phyloP scores from a whole-genome alignment of 2,888 invertebrate species.

The Parnassius smintheus region DNA sequence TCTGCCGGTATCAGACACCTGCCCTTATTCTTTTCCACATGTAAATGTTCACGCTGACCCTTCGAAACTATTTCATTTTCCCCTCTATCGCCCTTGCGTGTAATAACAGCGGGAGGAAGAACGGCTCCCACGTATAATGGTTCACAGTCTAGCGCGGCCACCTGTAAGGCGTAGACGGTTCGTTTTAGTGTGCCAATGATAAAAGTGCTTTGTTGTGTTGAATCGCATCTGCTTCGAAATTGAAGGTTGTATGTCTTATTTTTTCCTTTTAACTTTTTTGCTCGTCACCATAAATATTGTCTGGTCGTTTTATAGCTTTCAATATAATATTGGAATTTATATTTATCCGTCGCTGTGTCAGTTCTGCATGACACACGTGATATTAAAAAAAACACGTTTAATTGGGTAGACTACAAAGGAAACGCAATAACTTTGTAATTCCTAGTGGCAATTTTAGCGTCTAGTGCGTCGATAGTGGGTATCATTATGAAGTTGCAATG shows the following conservation, averaged over 20 bases:
- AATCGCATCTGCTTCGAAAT: slow-evolving; percentile 45
- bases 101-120: slow-evolving; percentile 41
- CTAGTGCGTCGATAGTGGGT: slow-evolving; percentile 11
- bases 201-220: slow-evolving; percentile 58
- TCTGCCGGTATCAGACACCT: slow-evolving; percentile 54
- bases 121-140: slow-evolving; percentile 29
- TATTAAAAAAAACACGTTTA: slow-evolving; percentile 9
- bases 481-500: slow-evolving; percentile 37
- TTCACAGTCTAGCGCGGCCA: slow-evolving; percentile 64
- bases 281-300: slow-evolving; percentile 35
- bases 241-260: slow-evolving; percentile 46
- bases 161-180: slow-evolving; percentile 65
- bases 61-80: slow-evolving; percentile 45
- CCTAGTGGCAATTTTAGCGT: slow-evolving; percentile 19
- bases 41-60: slow-evolving; percentile 40
- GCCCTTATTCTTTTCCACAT: slow-evolving; percentile 43
- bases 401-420: slow-evolving; percentile 8
- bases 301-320: slow-evolving; percentile 2
- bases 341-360: not conserved
- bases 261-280: slow-evolving; percentile 22
- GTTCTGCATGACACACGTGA: slow-evolving; percentile 4
- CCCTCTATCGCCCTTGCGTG: slow-evolving; percentile 48
- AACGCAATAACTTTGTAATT: slow-evolving; percentile 19
- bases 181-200: slow-evolving; percentile 47
- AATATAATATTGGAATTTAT: not conserved